Evolutionary conservation across 1,140 invertebrate genomes (phyloP), one percentile per base, ranked within the genome.

Genomic region (Lepidurus packardi): DNA sequence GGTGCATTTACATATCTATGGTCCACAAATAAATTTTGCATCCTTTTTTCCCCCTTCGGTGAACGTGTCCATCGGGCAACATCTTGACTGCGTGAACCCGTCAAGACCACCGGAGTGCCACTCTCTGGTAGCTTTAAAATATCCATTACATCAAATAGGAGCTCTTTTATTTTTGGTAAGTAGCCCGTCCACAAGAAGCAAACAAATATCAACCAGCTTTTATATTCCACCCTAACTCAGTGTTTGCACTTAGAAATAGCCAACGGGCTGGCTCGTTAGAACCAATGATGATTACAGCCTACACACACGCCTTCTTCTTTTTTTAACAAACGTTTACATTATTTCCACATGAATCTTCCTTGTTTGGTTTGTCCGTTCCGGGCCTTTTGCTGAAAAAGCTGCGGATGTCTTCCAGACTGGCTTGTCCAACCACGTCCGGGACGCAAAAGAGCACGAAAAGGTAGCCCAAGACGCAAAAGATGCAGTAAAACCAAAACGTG

Each of bases 391-490:
- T 74, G 73, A 78, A 78, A 47, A 78, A 78, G n/a, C 74, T 78
- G 25, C 75, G 78, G 24, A 78, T 44, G 42, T 78, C 73, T 74
- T 78, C 78, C 42, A 78, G 73, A 16, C 73, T 78, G 42, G 78
- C 78, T 73, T 78, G 65, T 10, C 44, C 43, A 24, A 73, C 65
- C n/a, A 78, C 73, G 43, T 80, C 79, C n/a, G 79, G 79, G 16
- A 80, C 75, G 7, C 45, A 45, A 43, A 80, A 53, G 5, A 80
- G 24, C 34, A 80, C 79, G 42, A 80, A 80, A 73, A 80, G 45
- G 73, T 80, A 80, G 44, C 79, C 79, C 24, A 78, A 80, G 34
- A 80, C 53, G 44, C 79, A 80, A 73, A 80, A 80, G 44, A 80
- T 80, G 16, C 76, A 74, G 73, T 80, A 75, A 74, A 80, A 78